Percentiles rank a stretch among this genome's conserved stretches.
Evolutionary conservation across 2,888 invertebrate genomes (phyloP).

Genomic region (Altica lythri): DNA sequence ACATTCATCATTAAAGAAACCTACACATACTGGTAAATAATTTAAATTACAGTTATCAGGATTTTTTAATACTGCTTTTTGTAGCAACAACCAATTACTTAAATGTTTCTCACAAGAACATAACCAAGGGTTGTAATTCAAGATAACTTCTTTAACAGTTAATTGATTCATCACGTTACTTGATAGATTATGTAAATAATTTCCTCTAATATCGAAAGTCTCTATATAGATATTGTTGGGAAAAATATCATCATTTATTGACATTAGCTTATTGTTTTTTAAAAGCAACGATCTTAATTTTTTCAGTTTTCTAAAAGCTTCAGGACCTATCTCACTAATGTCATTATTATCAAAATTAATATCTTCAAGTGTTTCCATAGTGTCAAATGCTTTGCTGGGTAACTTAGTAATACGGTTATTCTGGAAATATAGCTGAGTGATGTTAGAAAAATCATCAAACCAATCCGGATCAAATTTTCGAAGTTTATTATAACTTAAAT

Average conservation of each 20-base stretch:
- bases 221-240: not conserved
- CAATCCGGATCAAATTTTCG: constrained; percentile 3
- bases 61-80: not conserved
- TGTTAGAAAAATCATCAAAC: constrained; percentile 12
- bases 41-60: constrained; percentile 6
- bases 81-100: not conserved
- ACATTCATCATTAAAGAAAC: too few relatives aligned
- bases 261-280: constrained; percentile 5
- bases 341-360: constrained; percentile 11
- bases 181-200: constrained; percentile 1
- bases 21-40: constrained; percentile 11
- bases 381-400: constrained; percentile 7
- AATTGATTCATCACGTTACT: not conserved
- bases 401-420: constrained; percentile 2
- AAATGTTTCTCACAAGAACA: constrained; percentile 12
- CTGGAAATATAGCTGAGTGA: constrained; percentile 13
- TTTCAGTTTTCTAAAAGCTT: constrained; percentile 4
- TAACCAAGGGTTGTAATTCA: constrained; percentile 5
- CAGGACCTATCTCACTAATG: not conserved
- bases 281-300: constrained; percentile 1
- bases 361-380: not conserved
- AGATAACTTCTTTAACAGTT: not conserved
- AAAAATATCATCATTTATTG: constrained; percentile 3
- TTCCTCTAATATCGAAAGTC: constrained; percentile 3
- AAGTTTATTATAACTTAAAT: constrained; percentile 18